Conservation (phyloP, 2,797 vertebrate species). For the Apogon hyalosoma region DNA sequence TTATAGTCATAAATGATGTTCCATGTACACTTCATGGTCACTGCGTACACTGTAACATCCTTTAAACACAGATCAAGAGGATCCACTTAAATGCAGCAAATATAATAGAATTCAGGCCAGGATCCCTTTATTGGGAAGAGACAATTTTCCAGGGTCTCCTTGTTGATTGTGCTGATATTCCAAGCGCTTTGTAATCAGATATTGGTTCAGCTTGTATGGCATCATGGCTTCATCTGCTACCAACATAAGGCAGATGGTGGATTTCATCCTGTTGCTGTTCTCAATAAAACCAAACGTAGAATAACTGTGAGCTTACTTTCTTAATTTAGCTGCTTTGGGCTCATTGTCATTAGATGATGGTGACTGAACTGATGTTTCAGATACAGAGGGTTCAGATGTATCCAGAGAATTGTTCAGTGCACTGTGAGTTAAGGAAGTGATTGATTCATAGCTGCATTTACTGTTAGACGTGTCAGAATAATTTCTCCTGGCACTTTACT, state of each 20-base stretch:
- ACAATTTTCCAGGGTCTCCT: conserved; percentile 21
- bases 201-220: conserved; percentile 36
- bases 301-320: conserved; percentile 23
- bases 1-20: neutral
- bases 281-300: conserved; percentile 28
- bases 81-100: conserved; percentile 30
- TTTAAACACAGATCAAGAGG: conserved; percentile 22
- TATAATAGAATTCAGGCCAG: conserved; percentile 30
- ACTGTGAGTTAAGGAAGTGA: conserved; percentile 22
- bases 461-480: conserved; percentile 19
- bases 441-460: conserved; percentile 10
- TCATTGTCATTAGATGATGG: conserved; percentile 11
- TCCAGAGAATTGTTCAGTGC: neutral
- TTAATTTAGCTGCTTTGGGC: conserved; percentile 21
- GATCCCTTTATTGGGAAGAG: conserved; percentile 18
- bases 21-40: neutral
- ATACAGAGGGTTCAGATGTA: conserved; percentile 3
- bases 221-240: conserved; percentile 26
- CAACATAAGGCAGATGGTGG: conserved; percentile 40
- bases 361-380: conserved; percentile 2
- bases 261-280: conserved; percentile 39
- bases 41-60: neutral
- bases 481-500: conserved; percentile 2
- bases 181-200: conserved; percentile 48
- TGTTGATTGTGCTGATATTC: conserved; percentile 13